phyloP scores from a whole-genome alignment of 2,113 vertebrate genomes.

The Pseudolaguvia tuberculata region DNA sequence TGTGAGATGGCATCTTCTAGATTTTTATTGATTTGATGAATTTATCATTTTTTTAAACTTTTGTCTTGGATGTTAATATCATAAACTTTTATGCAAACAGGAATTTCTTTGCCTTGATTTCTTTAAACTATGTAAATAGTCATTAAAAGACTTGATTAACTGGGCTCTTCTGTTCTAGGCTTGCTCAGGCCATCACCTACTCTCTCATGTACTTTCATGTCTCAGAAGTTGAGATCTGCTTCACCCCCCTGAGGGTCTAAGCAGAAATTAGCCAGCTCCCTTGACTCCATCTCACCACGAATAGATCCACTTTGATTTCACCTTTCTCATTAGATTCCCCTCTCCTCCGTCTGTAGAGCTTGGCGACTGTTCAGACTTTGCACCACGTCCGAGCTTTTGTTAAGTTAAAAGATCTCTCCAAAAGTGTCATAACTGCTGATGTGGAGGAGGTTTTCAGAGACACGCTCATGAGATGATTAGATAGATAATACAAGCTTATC shows the following conservation, averaged over 20 bases:
- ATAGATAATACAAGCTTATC: slow-evolving; percentile 9
- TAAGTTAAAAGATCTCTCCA: background rate
- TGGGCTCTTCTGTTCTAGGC: slow-evolving; percentile 16
- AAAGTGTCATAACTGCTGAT: slow-evolving; percentile 8
- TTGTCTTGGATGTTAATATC: background rate
- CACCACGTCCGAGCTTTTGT: slow-evolving; percentile 21
- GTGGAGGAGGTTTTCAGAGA: slow-evolving; percentile 5
- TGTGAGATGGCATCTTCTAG: background rate
- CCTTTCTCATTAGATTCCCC: slow-evolving; percentile 50
- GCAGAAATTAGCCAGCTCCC: slow-evolving; percentile 51
- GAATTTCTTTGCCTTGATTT: background rate
- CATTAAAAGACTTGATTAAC: background rate
- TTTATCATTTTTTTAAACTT: background rate
- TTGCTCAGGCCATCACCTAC: slow-evolving; percentile 15
- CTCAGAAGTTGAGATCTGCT: slow-evolving; percentile 36
- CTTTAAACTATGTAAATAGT: background rate
- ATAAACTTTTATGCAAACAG: background rate
- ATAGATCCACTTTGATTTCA: slow-evolving; percentile 54
- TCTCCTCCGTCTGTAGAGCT: slow-evolving; percentile 22
- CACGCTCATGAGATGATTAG: slow-evolving; percentile 4
- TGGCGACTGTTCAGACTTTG: slow-evolving; percentile 28
- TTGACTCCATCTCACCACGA: slow-evolving; percentile 44
- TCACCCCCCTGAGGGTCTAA: slow-evolving; percentile 42
- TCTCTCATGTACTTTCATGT: slow-evolving; percentile 26
- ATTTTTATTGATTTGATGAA: too few species aligned